Base-by-base conservation (phyloP, 1,140 invertebrate species). In the Lucilia sericata region DNA sequence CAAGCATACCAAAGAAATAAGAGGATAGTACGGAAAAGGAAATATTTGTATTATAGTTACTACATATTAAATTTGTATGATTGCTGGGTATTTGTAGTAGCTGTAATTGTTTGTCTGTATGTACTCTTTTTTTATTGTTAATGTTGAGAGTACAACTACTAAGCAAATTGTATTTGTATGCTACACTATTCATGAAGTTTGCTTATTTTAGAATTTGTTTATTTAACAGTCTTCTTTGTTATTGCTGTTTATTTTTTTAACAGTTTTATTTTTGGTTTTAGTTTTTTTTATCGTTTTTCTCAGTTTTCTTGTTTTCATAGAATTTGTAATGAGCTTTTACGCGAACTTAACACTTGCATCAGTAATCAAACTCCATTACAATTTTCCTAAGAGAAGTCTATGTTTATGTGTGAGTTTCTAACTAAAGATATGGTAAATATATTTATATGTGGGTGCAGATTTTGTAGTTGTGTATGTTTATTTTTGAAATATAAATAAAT, bases 311-410 rank as follows among this genome's bases (percentile, higher is more conserved):
- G 55, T 60, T 70, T 21, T 70, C n/a, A 70, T 70, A 21, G n/a
- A 70, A 70, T 70, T 21, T 70, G 21, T 70, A 70, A 70, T 70
- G 65, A 70, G 65, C 65, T 21, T 70, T 70, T 70, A 70, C 65
- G 65, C 65, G 65, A 70, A 70, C 65, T 70, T 12, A 70, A 70
- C 65, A 70, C 19, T 70, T 70, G 65, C 19, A 70, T 70, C 65
- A 21, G 65, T 70, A 70, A 25, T 70, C n/a, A 70, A 70, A 21
- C n/a, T 10, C 9, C 19, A 70, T 70, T 70, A 70, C 9, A 21
- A 70, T 70, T 10, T 10, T 9, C 21, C 1, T 2, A 10, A 25
- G 65, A 21, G 19, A 30, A 21, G 65, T 21, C 42, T 42, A 42
- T 42, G 42, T 42, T 42, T 42, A 8, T 36, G 10, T 3, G 10